Evolutionary conservation across 2,797 vertebrate species (phyloP).

Genomic region (Tolypeutes matacus): DNA sequence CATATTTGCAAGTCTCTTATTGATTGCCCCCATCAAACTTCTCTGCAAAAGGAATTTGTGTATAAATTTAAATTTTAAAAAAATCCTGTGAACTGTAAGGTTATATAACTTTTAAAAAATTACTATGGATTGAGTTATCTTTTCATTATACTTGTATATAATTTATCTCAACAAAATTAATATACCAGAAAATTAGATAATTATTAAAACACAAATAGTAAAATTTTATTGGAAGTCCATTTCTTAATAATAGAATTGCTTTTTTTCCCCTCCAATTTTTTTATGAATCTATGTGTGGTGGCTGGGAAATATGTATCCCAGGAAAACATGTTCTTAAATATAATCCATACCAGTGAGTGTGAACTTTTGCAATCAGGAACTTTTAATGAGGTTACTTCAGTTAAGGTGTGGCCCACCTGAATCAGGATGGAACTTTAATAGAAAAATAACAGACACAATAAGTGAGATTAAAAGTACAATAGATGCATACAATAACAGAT

Average conservation of each 20-base stretch:
- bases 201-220: neutral
- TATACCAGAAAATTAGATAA: neutral
- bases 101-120: neutral
- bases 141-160: neutral
- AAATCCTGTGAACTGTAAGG: neutral
- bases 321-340: no score
- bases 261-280: neutral
- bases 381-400: no score
- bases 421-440: no score
- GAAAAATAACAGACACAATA: no score
- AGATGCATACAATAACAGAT: no score
- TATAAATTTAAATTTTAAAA: neutral
- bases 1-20: neutral
- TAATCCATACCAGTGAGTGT: no score
- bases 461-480: no score
- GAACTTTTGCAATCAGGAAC: no score
- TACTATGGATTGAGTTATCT: neutral
- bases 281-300: neutral
- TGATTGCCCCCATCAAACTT: neutral
- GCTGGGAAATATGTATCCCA: no score
- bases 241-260: neutral
- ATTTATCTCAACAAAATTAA: slow-evolving; percentile 1
- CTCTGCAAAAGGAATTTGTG: neutral
- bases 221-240: neutral
- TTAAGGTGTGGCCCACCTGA: no score